phyloP scores from a whole-genome alignment of 2,888 invertebrate species.

The Phaedon cochleariae region DNA sequence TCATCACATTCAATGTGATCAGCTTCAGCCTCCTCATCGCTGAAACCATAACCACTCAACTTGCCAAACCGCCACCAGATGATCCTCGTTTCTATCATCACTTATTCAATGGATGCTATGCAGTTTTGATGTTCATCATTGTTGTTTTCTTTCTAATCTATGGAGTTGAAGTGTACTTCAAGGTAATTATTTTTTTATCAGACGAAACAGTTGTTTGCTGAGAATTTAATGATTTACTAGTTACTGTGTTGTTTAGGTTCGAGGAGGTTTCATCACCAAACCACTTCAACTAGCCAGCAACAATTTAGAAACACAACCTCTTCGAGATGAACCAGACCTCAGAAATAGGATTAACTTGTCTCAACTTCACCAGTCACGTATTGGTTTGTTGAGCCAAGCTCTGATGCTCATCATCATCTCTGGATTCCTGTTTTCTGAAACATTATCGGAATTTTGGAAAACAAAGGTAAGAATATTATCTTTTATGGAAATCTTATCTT shows the following conservation, averaged over 20 bases:
- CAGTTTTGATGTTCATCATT: slow-evolving; percentile 87
- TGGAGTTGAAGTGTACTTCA: slow-evolving; percentile 93
- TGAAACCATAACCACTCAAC: slow-evolving; percentile 69
- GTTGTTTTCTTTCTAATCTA: slow-evolving; percentile 93
- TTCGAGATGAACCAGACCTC: slow-evolving; percentile 46
- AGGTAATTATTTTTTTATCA: slow-evolving; percentile 66
- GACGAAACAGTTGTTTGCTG: no score
- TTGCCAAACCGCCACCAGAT: slow-evolving; percentile 63
- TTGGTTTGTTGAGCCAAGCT: slow-evolving; percentile 89
- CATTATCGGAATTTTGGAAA: slow-evolving; percentile 92
- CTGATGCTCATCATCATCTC: slow-evolving; percentile 90
- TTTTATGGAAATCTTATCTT: background rate
- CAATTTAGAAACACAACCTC: slow-evolving; percentile 51
- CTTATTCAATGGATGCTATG: slow-evolving; percentile 92
- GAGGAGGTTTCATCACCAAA: slow-evolving; percentile 81
- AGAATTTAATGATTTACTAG: no score
- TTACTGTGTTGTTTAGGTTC: slow-evolving; percentile 65
- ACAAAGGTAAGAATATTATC: slow-evolving; percentile 68
- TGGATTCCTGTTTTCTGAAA: slow-evolving; percentile 89
- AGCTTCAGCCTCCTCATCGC: slow-evolving; percentile 86
- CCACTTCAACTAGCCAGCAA: slow-evolving; percentile 54
- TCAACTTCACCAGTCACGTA: slow-evolving; percentile 88
- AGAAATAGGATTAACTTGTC: slow-evolving; percentile 75
- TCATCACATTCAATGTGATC: slow-evolving; percentile 88
- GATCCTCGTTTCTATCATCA: slow-evolving; percentile 80